These are phyloP conservation scores for Trigoniulus corallinus DNA, from an alignment of 1,140 invertebrate species.

Conservation along the genomic window DNA sequence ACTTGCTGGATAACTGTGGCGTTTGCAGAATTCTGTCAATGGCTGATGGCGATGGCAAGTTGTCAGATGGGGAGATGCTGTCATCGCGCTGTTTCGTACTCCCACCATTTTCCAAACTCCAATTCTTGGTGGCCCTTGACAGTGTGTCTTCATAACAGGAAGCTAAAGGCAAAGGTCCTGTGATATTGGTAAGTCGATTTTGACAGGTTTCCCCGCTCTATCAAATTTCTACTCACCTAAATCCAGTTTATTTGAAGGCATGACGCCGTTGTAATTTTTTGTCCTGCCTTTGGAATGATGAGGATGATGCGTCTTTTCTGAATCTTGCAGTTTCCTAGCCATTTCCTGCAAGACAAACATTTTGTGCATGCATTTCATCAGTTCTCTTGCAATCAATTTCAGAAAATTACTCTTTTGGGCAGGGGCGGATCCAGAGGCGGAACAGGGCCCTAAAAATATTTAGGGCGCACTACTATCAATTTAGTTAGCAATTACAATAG, in stretches of 20 bases:
- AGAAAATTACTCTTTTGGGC: too few species aligned
- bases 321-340: conserved; percentile 22
- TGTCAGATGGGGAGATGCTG: too few species aligned
- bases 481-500: too few species aligned
- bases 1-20: too few species aligned
- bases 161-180: not conserved
- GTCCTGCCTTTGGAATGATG: not conserved
- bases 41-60: too few species aligned
- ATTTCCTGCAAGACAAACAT: conserved; percentile 17
- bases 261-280: not conserved
- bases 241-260: not conserved
- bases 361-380: not conserved
- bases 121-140: not conserved
- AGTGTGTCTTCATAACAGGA: not conserved
- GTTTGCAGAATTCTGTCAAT: too few species aligned
- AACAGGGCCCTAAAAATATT: too few species aligned
- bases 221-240: not conserved
- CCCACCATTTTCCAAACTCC: not conserved
- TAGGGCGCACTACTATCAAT: too few species aligned
- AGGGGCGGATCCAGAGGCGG: too few species aligned
- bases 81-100: not conserved
- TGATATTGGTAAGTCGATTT: not conserved
- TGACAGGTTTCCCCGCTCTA: too few species aligned
- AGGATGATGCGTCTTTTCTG: not conserved
- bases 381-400: too few species aligned